Conservation (phyloP, 2,888 invertebrate genomes). For the Ornithoptera priamus region DNA sequence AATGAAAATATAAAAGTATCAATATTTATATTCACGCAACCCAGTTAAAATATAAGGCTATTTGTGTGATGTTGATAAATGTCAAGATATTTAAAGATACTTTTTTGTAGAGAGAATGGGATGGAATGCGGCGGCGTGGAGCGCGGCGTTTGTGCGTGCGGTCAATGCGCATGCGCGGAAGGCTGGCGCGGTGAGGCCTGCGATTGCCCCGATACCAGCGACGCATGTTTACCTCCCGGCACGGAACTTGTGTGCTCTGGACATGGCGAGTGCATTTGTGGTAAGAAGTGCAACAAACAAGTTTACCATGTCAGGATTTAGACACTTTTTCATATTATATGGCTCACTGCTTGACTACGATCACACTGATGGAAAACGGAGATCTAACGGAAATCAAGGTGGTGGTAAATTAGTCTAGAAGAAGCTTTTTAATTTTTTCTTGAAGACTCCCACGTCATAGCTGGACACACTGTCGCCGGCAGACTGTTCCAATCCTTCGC, state of each 20-base stretch:
- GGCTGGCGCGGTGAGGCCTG: conserved; percentile 81
- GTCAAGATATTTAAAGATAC: too few relatives aligned
- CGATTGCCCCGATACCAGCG: conserved; percentile 74
- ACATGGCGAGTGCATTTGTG: conserved; percentile 89
- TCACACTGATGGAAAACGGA: too few relatives aligned
- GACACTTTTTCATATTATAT: background rate
- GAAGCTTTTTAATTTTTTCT: too few relatives aligned
- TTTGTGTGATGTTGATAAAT: too few relatives aligned
- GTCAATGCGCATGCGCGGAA: conserved; percentile 83
- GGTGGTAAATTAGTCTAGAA: too few relatives aligned
- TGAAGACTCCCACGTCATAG: too few relatives aligned
- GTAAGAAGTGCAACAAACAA: conserved; percentile 46
- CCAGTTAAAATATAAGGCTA: background rate
- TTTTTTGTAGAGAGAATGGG: conserved; percentile 54
- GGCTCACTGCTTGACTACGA: background rate
- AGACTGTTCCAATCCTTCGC: too few relatives aligned
- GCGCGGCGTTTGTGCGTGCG: conserved; percentile 87
- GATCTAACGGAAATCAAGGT: too few relatives aligned
- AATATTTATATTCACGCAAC: too few relatives aligned
- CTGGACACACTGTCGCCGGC: too few relatives aligned
- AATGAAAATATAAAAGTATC: too few relatives aligned
- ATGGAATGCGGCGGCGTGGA: conserved; percentile 80
- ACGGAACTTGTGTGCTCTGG: conserved; percentile 82
- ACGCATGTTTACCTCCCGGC: conserved; percentile 77
- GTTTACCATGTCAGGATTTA: background rate